These are phyloP conservation scores for Pherbina coryleti DNA, from an alignment of 2,888 invertebrate species.

Conservation along the genomic window DNA sequence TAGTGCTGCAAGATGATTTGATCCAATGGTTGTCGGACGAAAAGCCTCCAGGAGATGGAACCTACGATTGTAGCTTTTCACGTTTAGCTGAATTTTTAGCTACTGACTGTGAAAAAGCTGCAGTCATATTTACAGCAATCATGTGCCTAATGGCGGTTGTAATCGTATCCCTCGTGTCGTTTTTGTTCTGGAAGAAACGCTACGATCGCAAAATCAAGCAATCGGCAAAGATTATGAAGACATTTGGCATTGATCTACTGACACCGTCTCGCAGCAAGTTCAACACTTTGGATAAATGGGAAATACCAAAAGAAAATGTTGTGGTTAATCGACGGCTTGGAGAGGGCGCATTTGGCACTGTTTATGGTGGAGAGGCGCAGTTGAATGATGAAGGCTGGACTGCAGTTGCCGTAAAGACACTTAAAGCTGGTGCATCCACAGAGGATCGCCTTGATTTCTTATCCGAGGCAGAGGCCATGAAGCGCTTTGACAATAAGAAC, in stretches of 20 bases:
- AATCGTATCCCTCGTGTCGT: conserved; percentile 71
- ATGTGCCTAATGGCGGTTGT: conserved; percentile 71
- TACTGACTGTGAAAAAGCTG: conserved; percentile 78
- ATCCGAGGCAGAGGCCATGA: conserved; percentile 95
- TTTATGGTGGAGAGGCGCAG: conserved; percentile 87
- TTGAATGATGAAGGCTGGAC: conserved; percentile 79
- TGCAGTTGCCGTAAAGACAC: conserved; percentile 89
- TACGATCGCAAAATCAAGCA: conserved; percentile 78
- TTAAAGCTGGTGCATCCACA: conserved; percentile 84
- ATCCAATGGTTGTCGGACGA: conserved; percentile 77
- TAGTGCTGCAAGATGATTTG: conserved; percentile 72
- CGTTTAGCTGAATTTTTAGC: conserved; percentile 77
- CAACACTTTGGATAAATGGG: conserved; percentile 85
- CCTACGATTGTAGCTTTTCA: conserved; percentile 77
- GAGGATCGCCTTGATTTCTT: conserved; percentile 93
- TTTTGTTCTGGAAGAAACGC: conserved; percentile 76
- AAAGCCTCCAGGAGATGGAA: conserved; percentile 77
- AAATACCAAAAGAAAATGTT: conserved; percentile 85
- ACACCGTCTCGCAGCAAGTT: conserved; percentile 69
- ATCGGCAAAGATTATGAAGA: conserved; percentile 79
- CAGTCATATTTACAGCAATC: conserved; percentile 74
- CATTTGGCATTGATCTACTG: conserved; percentile 76
- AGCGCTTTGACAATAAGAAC: conserved; percentile 90
- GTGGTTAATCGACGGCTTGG: conserved; percentile 88
- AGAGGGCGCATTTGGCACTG: conserved; percentile 93